Conservation (phyloP, 2,797 vertebrate genomes). For the Oreortyx pictus region DNA sequence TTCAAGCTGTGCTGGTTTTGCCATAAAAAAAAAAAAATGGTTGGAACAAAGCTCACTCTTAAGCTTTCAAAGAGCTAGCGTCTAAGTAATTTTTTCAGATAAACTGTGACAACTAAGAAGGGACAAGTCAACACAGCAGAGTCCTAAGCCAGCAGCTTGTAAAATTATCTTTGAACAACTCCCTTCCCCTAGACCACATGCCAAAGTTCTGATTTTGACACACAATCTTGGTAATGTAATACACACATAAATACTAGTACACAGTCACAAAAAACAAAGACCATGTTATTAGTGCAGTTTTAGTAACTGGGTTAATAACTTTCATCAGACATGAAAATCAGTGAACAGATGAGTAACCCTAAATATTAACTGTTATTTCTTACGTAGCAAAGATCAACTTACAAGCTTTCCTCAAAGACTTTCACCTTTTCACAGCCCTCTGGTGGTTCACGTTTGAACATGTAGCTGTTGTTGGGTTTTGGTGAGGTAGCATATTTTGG, state of each 20-base stretch:
- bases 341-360: not conserved
- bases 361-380: not conserved
- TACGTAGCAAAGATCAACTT: conserved; percentile 76
- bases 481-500: conserved; percentile 98
- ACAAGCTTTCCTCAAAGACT: conserved; percentile 95
- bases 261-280: not conserved
- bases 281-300: not conserved
- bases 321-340: not conserved
- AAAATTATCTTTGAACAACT: not conserved
- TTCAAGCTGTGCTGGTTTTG: not conserved
- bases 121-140: not conserved
- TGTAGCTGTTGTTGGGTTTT: conserved; percentile 99
- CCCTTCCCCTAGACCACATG: not conserved
- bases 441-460: conserved; percentile 98
- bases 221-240: not conserved
- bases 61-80: no score
- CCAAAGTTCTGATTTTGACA: not conserved
- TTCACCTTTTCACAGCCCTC: conserved; percentile 98
- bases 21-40: not conserved
- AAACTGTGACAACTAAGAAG: not conserved
- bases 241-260: not conserved
- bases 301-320: not conserved
- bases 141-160: not conserved
- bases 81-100: not conserved
- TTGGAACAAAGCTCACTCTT: not conserved